Conservation (phyloP, 2,888 invertebrate species). For the Barypeithes pellucidus region DNA sequence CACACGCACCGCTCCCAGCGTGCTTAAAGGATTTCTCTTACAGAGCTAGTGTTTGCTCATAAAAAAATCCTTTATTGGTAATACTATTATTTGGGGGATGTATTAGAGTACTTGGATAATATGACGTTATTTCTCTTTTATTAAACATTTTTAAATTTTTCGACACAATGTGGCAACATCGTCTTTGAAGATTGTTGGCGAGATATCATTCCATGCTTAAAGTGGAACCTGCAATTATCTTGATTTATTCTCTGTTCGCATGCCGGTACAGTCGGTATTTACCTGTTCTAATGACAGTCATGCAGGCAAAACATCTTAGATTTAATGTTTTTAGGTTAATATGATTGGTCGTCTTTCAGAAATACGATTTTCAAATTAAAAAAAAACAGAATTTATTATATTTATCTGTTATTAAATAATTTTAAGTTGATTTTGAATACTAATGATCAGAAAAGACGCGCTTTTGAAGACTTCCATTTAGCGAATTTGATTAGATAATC, state of each 20-base stretch:
- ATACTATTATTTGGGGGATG: too few relatives aligned
- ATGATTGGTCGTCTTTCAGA: not conserved
- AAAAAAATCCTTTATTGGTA: too few relatives aligned
- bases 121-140: too few relatives aligned
- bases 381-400: not conserved
- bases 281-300: conserved; percentile 10
- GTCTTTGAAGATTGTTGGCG: conserved; percentile 11
- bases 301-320: conserved; percentile 18
- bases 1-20: too few relatives aligned
- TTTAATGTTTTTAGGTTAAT: conserved; percentile 14
- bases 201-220: conserved; percentile 12
- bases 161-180: not conserved
- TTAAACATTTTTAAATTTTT: conserved; percentile 3
- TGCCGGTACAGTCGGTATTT: conserved; percentile 12
- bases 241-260: conserved; percentile 36
- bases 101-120: too few relatives aligned
- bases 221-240: conserved; percentile 33
- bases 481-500: too few relatives aligned
- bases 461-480: too few relatives aligned
- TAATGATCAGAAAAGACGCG: too few relatives aligned
- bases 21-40: too few relatives aligned
- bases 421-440: too few relatives aligned
- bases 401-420: too few relatives aligned
- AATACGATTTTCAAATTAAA: not conserved
- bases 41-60: too few relatives aligned